Conservation (phyloP, 2,797 vertebrate genomes). For the Chaunax sp. region DNA sequence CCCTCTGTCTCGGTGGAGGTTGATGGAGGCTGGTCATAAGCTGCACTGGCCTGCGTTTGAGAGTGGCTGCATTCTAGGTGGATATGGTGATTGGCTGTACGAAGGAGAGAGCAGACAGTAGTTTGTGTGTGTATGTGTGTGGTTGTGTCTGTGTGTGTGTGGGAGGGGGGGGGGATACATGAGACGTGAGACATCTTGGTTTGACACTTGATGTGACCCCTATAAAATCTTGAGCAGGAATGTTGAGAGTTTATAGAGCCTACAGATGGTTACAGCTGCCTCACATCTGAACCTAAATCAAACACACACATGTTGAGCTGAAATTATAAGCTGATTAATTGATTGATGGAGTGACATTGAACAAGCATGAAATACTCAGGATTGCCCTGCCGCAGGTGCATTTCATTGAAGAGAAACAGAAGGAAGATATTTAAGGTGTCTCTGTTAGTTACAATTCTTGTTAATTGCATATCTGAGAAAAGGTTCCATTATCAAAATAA, state of each 20-base stretch:
- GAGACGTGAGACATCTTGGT: slow-evolving; percentile 19
- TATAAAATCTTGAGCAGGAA: slow-evolving; percentile 51
- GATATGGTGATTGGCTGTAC: slow-evolving; percentile 36
- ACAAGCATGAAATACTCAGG: too few relatives aligned
- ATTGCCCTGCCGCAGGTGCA: too few relatives aligned
- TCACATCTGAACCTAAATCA: slow-evolving; percentile 39
- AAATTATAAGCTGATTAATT: slow-evolving; percentile 14
- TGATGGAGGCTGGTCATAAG: slow-evolving; percentile 48
- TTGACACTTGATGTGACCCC: slow-evolving; percentile 50
- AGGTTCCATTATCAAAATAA: too few relatives aligned
- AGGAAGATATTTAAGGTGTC: too few relatives aligned
- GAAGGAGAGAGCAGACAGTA: slow-evolving; percentile 13
- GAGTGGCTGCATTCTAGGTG: slow-evolving; percentile 39
- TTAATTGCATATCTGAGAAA: too few relatives aligned
- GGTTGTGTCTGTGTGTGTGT: slow-evolving; percentile 11
- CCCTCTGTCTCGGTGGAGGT: slow-evolving; percentile 57
- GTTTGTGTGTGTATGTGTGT: slow-evolving; percentile 13
- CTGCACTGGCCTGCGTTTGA: slow-evolving; percentile 40
- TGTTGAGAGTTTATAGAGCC: slow-evolving; percentile 40
- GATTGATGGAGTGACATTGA: not conserved
- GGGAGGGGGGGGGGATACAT: too few relatives aligned
- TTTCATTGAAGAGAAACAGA: too few relatives aligned
- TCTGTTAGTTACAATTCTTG: too few relatives aligned
- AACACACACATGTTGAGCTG: slow-evolving; percentile 17
- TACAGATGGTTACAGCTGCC: slow-evolving; percentile 51